Evolutionary conservation across 92 coral and sea anemone species (phyloP).

Genomic region (Phenganax subtilis): DNA sequence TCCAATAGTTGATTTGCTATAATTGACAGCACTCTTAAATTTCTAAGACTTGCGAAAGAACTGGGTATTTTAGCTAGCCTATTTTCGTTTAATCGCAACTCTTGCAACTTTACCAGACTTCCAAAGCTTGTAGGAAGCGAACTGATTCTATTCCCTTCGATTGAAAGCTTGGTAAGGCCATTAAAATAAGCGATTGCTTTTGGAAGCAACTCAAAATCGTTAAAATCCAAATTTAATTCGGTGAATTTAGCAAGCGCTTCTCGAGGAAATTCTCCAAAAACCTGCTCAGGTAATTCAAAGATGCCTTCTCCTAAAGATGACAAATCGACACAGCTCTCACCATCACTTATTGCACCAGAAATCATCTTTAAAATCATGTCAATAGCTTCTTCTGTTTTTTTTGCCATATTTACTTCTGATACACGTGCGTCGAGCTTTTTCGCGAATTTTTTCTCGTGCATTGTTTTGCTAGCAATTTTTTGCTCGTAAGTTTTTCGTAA

Average conservation of each 20-base stretch:
- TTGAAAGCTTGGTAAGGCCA: slow-evolving; percentile 59
- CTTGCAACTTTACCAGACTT: slow-evolving; percentile 46
- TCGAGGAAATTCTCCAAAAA: slow-evolving; percentile 38
- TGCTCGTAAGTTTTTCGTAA: too few species aligned
- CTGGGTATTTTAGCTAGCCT: slow-evolving; percentile 53
- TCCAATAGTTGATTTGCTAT: slow-evolving; percentile 58
- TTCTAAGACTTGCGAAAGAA: slow-evolving; percentile 50
- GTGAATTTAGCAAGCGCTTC: slow-evolving; percentile 43
- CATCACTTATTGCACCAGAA: not conserved
- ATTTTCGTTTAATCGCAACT: slow-evolving; percentile 74
- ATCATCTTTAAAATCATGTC: not conserved
- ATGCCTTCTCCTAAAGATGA: slow-evolving; percentile 45
- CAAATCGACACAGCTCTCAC: slow-evolving; percentile 7
- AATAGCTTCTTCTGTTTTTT: not conserved
- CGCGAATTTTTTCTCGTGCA: not conserved
- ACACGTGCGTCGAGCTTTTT: slow-evolving; percentile 4
- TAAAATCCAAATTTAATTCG: slow-evolving; percentile 63
- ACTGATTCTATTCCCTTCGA: slow-evolving; percentile 65
- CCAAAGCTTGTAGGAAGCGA: slow-evolving; percentile 56
- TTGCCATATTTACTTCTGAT: slow-evolving; percentile 12
- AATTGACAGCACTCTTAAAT: slow-evolving; percentile 55
- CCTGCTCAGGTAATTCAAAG: slow-evolving; percentile 51
- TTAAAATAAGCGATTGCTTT: slow-evolving; percentile 47
- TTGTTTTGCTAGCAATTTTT: too few species aligned
- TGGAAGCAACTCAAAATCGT: slow-evolving; percentile 65